phyloP scores from a whole-genome alignment of 2,113 vertebrate species.

The Aythya baeri region DNA sequence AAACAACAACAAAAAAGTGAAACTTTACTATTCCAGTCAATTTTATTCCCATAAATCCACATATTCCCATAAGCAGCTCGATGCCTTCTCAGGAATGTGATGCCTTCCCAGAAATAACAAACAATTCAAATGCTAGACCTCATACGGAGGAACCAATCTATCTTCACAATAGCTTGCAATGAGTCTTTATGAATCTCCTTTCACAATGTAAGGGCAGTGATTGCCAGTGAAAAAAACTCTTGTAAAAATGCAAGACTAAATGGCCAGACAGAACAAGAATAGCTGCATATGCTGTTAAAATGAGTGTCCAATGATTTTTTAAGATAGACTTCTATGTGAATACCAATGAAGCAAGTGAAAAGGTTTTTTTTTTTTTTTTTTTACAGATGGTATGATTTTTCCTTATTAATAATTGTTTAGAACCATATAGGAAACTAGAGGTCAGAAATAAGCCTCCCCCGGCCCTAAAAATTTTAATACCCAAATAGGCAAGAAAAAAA shows the following conservation, averaged over 20 bases:
- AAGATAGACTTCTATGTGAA: slow-evolving; percentile 34
- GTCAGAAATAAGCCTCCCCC: neutral
- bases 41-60: neutral
- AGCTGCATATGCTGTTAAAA: slow-evolving; percentile 30
- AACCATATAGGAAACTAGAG: slow-evolving; percentile 8
- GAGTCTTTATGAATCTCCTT: slow-evolving; percentile 38
- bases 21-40: slow-evolving; percentile 36
- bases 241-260: slow-evolving; percentile 39
- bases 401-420: slow-evolving; percentile 63
- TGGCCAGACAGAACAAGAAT: neutral
- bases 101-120: slow-evolving; percentile 59
- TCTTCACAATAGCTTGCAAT: slow-evolving; percentile 58
- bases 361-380: neutral
- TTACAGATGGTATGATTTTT: slow-evolving; percentile 47
- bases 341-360: slow-evolving; percentile 58
- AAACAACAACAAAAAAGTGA: neutral
- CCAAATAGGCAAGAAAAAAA: slow-evolving; percentile 1
- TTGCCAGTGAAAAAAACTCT: slow-evolving; percentile 40
- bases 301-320: slow-evolving; percentile 15
- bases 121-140: slow-evolving; percentile 48
- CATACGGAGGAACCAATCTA: slow-evolving; percentile 52
- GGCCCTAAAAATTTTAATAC: slow-evolving; percentile 27
- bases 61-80: neutral
- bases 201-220: slow-evolving; percentile 27
- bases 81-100: neutral